Conservation (phyloP, 2,888 invertebrate genomes). For the Lycocerus yunnanus region DNA sequence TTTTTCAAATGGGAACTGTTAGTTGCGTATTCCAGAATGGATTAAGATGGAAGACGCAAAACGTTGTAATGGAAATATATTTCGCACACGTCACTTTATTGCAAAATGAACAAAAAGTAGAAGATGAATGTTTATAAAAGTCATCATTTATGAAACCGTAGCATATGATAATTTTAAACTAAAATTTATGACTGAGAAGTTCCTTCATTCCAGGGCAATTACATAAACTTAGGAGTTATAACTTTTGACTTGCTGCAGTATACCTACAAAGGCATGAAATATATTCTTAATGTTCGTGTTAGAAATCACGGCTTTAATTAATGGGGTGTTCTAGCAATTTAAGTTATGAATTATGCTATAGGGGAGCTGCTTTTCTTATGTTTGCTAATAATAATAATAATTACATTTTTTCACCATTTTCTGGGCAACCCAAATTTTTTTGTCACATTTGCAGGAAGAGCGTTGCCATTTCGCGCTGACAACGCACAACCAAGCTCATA, state of each 20-base stretch:
- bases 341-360: constrained; percentile 50
- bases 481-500: background rate
- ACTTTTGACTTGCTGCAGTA: constrained; percentile 34
- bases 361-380: constrained; percentile 42
- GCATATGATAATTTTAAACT: constrained; percentile 26
- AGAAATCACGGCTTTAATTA: constrained; percentile 51
- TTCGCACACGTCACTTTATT: background rate
- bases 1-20: background rate
- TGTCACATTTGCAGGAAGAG: background rate
- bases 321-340: constrained; percentile 53
- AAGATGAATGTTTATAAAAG: background rate
- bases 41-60: background rate
- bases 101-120: background rate
- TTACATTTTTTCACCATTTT: background rate
- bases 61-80: background rate
- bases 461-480: background rate
- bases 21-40: background rate
- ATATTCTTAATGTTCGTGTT: constrained; percentile 44
- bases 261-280: constrained; percentile 40
- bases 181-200: constrained; percentile 30
- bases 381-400: constrained; percentile 14
- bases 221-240: constrained; percentile 32
- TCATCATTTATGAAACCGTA: constrained; percentile 20
- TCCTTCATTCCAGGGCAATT: constrained; percentile 30
- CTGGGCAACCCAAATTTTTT: background rate